Base-by-base conservation (phyloP, 2,113 vertebrate species). In the Bubalus kerabau region DNA sequence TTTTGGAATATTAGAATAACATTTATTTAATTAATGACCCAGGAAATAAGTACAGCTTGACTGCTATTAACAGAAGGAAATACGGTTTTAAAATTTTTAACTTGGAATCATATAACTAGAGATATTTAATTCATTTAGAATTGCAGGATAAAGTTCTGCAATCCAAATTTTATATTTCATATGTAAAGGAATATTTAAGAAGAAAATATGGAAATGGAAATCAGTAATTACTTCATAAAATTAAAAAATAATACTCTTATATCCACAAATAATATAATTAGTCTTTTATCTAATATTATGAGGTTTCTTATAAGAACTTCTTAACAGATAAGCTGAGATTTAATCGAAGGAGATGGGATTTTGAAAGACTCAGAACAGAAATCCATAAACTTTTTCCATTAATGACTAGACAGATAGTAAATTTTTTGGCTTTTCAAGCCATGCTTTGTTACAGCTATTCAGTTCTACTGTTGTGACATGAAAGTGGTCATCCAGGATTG, bases 91-190 rank as follows among this genome's bases (percentile, higher is more conserved):
- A 57, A 90, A 59, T 50, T 78, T 87, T 21, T 67, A 87, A 92
- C 8, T 84, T 93, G 74, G 80, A 92, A 32, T 95, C 62, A 71
- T 62, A 2, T 87, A 82, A 87, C 36, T 76, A 30, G n/a, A 90
- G n/a, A 83, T 86, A 78, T 6, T 96, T 91, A 93, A 74, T 93
- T 95, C 59, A 85, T 97, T 96, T 40, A 90, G 57, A 96, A 96
- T 90, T 91, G 28, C 3, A 95, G 15, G 71, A 59, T 90, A 60
- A 93, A 93, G 30, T 91, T 97, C 87, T 86, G 2, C 16, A 74
- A 87, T 50, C 40, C 96, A 67, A 81, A 87, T 95, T 78, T 97
- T 54, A 14, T 88, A 87, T 83, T 86, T 90, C 15, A 46, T 84
- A 59, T 95, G 32, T 96, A 52, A 96, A 95, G 57, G n/a, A 87